Evolutionary conservation across 1,140 invertebrate species (phyloP), one percentile per base, ranked within the genome.

Genomic region (Pseudomyrmex sp.): DNA sequence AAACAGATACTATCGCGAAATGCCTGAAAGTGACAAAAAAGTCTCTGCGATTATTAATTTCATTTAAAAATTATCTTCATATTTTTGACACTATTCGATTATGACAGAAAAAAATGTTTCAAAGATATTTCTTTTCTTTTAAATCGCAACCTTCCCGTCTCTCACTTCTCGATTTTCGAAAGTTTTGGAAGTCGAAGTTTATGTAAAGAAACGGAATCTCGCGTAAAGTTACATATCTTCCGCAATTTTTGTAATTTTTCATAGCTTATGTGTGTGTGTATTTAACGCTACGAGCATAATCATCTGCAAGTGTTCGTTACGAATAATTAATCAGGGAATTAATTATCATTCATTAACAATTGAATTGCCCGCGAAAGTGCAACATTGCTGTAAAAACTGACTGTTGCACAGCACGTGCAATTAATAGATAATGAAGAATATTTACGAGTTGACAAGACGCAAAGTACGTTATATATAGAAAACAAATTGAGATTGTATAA

Each of bases 401-500:
- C 26, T 54, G 59, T 77, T 70, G 61, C 59, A 56, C 8, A 54
- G 59, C 77, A 63, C 54, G 72, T 74, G 88, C 83, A 84, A 76
- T 84, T 80, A 62, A 65, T 80, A 46, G 50, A 12, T 82, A 88
- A 83, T 89, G 10, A 59, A 58, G n/a, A 20, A 61, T 56, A 46
- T 69, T 50, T 73, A 44, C 83, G 74, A 68, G 75, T 35, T 35
- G 35, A 35, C 35, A 35, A 7, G 35, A 26, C 35, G 35, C 35
- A 0, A 35, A 7, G 5, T 35, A 35, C 5, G 35, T 35, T 7
- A 0, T 35, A 1, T 35, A 35, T 4, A 7, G 1, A 7, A 35
- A 35, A 7, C 0, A 35, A 7, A 35, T 35, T 35, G 35, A 35
- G 5, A 35, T 35, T 35, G 35, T 35, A 35, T 35, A 35, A 5